Conservation (phyloP, 2,888 invertebrate genomes). For the Xanthorhoe designata region DNA sequence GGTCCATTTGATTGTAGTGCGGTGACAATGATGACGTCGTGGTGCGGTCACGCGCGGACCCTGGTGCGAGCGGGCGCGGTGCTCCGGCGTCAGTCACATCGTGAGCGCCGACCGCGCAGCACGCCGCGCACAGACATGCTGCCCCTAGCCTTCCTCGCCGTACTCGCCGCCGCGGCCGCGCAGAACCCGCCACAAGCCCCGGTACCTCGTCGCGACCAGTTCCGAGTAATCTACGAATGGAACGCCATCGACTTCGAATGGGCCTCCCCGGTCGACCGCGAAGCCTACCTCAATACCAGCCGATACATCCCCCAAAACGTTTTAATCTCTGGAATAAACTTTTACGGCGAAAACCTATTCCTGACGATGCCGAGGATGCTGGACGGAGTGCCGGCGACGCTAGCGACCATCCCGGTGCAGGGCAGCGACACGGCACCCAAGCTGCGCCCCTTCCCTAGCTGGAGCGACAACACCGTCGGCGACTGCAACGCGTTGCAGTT, state of each 20-base stretch:
- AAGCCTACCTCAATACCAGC: slow-evolving; percentile 82
- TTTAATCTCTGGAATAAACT: slow-evolving; percentile 88
- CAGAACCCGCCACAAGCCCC: slow-evolving; percentile 65
- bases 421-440: slow-evolving; percentile 83
- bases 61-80: slow-evolving; percentile 49
- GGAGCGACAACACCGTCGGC: slow-evolving; percentile 88
- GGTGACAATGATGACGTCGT: slow-evolving; percentile 53
- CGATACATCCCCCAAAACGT: slow-evolving; percentile 89
- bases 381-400: slow-evolving; percentile 89
- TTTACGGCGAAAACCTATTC: slow-evolving; percentile 88
- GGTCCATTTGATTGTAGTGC: slow-evolving; percentile 55
- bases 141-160: slow-evolving; percentile 62
- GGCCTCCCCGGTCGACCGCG: slow-evolving; percentile 84
- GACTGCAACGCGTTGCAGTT: slow-evolving; percentile 90
- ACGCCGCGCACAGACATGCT: slow-evolving; percentile 69
- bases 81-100: slow-evolving; percentile 68
- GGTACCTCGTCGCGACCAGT: slow-evolving; percentile 80
- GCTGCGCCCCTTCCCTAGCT: slow-evolving; percentile 89
- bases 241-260: slow-evolving; percentile 89
- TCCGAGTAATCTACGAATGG: slow-evolving; percentile 91
- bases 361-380: slow-evolving; percentile 89
- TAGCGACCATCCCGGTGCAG: slow-evolving; percentile 85
- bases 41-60: slow-evolving; percentile 62
- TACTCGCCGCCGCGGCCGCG: slow-evolving; percentile 73
- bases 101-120: slow-evolving; percentile 70